Conservation (phyloP, 2,888 invertebrate species). For the Microchrysa polita region DNA sequence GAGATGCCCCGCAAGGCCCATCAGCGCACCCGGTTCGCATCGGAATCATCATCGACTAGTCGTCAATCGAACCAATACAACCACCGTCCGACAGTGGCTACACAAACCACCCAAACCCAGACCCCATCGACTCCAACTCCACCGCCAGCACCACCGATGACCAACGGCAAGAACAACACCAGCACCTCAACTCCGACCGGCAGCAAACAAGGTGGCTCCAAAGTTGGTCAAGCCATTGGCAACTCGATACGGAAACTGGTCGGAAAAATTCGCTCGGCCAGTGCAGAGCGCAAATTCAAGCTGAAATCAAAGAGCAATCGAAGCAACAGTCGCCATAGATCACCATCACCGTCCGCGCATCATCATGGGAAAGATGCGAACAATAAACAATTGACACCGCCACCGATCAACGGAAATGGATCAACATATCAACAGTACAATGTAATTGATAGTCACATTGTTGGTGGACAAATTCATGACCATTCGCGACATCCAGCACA, state of each 20-base stretch:
- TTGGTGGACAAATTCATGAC: slow-evolving; percentile 55
- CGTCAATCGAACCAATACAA: slow-evolving; percentile 50
- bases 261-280: slow-evolving; percentile 81
- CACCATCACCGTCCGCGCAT: slow-evolving; percentile 66
- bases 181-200: slow-evolving; percentile 56
- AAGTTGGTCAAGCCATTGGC: slow-evolving; percentile 73
- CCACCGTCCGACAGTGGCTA: slow-evolving; percentile 56
- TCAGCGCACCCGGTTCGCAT: slow-evolving; percentile 78
- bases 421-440: slow-evolving; percentile 65
- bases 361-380: slow-evolving; percentile 42
- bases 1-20: slow-evolving; percentile 69
- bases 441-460: slow-evolving; percentile 64
- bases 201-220: slow-evolving; percentile 59
- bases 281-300: slow-evolving; percentile 74
- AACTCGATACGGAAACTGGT: slow-evolving; percentile 85
- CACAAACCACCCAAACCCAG: slow-evolving; percentile 61
- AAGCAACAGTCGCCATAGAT: slow-evolving; percentile 65
- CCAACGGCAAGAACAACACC: too few relatives aligned
- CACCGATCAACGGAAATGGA: slow-evolving; percentile 52
- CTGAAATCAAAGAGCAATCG: slow-evolving; percentile 66
- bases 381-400: slow-evolving; percentile 63
- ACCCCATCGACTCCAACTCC: slow-evolving; percentile 59
- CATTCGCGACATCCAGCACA: slow-evolving; percentile 52
- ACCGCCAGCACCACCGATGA: slow-evolving; percentile 15
- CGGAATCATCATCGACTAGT: slow-evolving; percentile 59